Conservation (phyloP, 2,797 vertebrate species). For the Xenops minutus region DNA sequence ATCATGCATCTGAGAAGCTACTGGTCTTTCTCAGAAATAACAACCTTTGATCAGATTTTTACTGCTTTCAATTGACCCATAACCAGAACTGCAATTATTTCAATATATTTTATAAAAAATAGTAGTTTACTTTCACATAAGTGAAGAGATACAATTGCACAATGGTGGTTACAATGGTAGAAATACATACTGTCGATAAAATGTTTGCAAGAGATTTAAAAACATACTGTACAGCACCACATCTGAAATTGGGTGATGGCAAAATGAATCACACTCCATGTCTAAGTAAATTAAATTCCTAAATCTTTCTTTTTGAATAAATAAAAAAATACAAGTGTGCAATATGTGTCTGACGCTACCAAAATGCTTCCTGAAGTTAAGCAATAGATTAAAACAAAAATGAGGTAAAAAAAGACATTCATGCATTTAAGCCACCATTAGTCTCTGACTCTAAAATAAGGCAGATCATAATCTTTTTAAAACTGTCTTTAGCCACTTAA, state of each 20-base stretch:
- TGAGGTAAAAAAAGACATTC: slow-evolving; percentile 80
- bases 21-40: neutral
- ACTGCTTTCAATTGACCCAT: slow-evolving; percentile 18
- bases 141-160: slow-evolving; percentile 82
- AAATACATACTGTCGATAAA: slow-evolving; percentile 75
- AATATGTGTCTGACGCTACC: slow-evolving; percentile 63
- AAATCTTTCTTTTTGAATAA: slow-evolving; percentile 53
- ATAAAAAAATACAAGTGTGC: slow-evolving; percentile 55
- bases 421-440: slow-evolving; percentile 85
- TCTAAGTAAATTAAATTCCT: slow-evolving; percentile 56
- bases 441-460: slow-evolving; percentile 81
- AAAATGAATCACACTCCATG: slow-evolving; percentile 36
- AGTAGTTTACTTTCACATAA: slow-evolving; percentile 82
- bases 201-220: slow-evolving; percentile 78
- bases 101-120: slow-evolving; percentile 87
- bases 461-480: slow-evolving; percentile 82
- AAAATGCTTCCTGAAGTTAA: slow-evolving; percentile 73
- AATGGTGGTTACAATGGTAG: slow-evolving; percentile 81
- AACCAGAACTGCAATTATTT: slow-evolving; percentile 64
- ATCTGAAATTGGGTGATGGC: slow-evolving; percentile 69
- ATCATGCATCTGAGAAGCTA: neutral
- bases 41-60: neutral
- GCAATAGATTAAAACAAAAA: slow-evolving; percentile 76
- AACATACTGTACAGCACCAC: slow-evolving; percentile 78
- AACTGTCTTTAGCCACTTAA: slow-evolving; percentile 76